These are phyloP conservation scores for Aurelia coerulea DNA, from an alignment of 30 jellyfish, hydroid and myxozoan genomes.

Conservation along the genomic window DNA sequence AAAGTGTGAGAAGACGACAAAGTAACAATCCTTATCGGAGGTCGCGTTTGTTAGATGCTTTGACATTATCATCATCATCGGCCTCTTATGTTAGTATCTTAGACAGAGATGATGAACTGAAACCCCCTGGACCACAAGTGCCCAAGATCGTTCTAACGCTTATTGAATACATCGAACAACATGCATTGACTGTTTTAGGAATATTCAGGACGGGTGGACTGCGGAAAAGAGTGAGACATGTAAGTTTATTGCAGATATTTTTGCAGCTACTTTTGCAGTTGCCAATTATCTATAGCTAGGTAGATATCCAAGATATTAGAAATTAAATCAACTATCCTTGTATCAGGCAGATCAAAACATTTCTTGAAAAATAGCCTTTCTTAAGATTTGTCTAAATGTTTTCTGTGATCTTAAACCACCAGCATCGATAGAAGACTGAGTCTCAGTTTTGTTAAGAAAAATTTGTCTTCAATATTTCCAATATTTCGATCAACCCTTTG, in stretches of 20 bases:
- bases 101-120: constrained; percentile 86
- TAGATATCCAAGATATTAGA: no score
- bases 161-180: constrained; percentile 79
- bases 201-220: constrained; percentile 97
- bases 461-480: no score
- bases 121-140: constrained; percentile 86
- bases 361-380: no score
- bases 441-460: no score
- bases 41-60: constrained; percentile 92
- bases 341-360: no score
- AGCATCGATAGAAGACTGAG: no score
- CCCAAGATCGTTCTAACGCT: constrained; percentile 76
- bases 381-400: no score
- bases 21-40: constrained; percentile 57
- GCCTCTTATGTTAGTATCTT: constrained; percentile 94
- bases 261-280: not conserved
- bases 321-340: no score
- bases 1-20: constrained; percentile 82
- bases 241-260: constrained; percentile 9
- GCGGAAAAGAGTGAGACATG: constrained; percentile 95
- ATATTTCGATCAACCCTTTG: no score
- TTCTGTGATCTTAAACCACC: no score
- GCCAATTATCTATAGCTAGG: not conserved
- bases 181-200: constrained; percentile 83
- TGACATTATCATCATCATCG: constrained; percentile 91